Evolutionary conservation across 2,797 vertebrate genomes (phyloP).

Genomic region (Chelon labrosus): DNA sequence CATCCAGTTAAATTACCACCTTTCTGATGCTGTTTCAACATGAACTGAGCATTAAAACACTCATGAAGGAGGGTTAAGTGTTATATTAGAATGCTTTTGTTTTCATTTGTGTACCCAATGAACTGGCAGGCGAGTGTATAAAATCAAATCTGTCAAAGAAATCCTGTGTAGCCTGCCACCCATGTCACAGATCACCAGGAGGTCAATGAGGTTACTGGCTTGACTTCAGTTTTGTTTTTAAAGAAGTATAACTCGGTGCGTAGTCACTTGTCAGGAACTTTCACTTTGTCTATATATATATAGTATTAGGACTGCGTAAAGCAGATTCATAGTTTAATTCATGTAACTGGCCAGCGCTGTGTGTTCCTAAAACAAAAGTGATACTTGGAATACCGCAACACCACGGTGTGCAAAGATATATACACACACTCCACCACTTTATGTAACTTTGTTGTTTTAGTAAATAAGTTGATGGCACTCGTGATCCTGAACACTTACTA

Average conservation of each 20-base stretch:
- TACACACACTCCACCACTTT: neutral
- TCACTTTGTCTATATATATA: neutral
- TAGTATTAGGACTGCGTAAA: slow-evolving; percentile 8
- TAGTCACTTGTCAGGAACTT: neutral
- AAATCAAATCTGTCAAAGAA: too few species aligned
- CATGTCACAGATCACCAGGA: slow-evolving; percentile 5
- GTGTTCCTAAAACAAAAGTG: slow-evolving; percentile 47
- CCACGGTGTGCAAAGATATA: neutral
- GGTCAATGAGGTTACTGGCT: slow-evolving; percentile 18
- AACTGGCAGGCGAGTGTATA: too few species aligned
- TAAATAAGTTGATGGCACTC: neutral
- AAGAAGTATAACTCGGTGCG: neutral
- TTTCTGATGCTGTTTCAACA: too few species aligned
- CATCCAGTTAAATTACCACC: too few species aligned
- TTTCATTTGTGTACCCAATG: too few species aligned
- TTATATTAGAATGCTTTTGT: too few species aligned
- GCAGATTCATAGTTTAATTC: slow-evolving; percentile 9
- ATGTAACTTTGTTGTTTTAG: neutral
- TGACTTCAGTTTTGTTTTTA: slow-evolving; percentile 11
- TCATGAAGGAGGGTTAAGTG: too few species aligned
- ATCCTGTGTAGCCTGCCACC: too few species aligned
- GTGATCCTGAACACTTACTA: neutral
- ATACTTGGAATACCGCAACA: slow-evolving; percentile 20
- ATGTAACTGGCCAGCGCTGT: neutral
- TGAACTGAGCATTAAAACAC: too few species aligned